Percentiles rank a stretch among this genome's conserved stretches.
Conservation (phyloP, 2,888 invertebrate genomes). For the Mythimna ferrago region DNA sequence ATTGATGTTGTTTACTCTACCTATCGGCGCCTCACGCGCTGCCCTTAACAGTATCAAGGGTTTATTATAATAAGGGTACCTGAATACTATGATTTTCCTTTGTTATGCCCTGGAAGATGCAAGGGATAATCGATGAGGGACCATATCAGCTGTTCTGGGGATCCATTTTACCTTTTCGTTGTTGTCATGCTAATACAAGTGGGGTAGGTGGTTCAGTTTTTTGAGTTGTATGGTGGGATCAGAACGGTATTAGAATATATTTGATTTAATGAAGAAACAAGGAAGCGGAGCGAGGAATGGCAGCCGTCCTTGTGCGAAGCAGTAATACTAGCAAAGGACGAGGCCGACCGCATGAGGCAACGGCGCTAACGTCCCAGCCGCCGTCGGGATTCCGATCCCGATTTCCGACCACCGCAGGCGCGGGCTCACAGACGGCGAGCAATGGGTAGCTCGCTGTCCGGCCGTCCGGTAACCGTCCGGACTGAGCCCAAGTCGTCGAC, state of each 20-base stretch:
- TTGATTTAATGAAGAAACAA: too few species aligned
- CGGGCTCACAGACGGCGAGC: too few species aligned
- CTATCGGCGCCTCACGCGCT: constrained; percentile 76
- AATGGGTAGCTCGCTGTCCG: too few species aligned
- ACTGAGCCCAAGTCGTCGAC: too few species aligned
- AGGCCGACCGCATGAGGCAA: too few species aligned
- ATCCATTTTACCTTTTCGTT: constrained; percentile 6
- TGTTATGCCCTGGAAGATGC: constrained; percentile 51
- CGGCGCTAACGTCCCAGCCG: too few species aligned
- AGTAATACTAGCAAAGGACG: too few species aligned
- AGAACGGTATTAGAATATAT: not conserved
- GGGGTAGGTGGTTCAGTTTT: not conserved
- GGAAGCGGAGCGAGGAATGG: too few species aligned
- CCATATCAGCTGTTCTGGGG: constrained; percentile 34
- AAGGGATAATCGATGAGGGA: constrained; percentile 54
- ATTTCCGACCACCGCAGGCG: too few species aligned
- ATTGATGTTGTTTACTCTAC: constrained; percentile 82
- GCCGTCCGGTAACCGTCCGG: too few species aligned
- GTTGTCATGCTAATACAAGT: constrained; percentile 31
- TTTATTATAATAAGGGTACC: constrained; percentile 69
- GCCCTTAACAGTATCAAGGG: constrained; percentile 71
- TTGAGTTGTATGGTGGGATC: not conserved
- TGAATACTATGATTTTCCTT: constrained; percentile 56
- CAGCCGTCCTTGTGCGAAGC: too few species aligned
- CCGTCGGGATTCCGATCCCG: too few species aligned